phyloP scores from a whole-genome alignment of 2,888 invertebrate genomes.

The Hemistola chrysoprasaria region DNA sequence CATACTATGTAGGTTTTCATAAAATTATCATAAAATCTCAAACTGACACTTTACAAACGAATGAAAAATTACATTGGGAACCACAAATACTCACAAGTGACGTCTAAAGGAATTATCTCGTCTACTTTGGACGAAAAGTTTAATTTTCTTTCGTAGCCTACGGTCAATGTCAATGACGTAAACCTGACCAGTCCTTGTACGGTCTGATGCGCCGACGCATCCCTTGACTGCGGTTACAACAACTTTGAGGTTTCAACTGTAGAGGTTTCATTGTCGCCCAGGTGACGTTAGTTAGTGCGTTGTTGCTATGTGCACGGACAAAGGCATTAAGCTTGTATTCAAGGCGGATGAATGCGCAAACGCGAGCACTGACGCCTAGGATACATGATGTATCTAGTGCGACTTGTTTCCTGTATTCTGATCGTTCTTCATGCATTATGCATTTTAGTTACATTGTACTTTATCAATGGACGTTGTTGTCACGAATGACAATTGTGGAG shows the following conservation, averaged over 20 bases:
- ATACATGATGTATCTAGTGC: constrained; percentile 17
- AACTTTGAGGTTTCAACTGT: constrained; percentile 42
- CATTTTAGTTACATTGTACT: constrained; percentile 13
- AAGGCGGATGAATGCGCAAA: constrained; percentile 27
- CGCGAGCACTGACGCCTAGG: constrained; percentile 16
- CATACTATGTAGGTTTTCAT: too few relatives aligned
- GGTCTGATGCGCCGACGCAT: constrained; percentile 67
- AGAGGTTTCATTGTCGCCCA: constrained; percentile 69
- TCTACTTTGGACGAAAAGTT: constrained; percentile 39
- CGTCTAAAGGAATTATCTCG: constrained; percentile 34
- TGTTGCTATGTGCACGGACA: constrained; percentile 60
- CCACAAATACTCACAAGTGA: constrained; percentile 24
- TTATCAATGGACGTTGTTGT: constrained; percentile 2
- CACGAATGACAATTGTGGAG: constrained; percentile 1
- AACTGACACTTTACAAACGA: too few relatives aligned
- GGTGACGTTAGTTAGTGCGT: constrained; percentile 51
- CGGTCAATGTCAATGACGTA: constrained; percentile 59
- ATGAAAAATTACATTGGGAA: constrained; percentile 16
- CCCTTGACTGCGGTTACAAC: constrained; percentile 73
- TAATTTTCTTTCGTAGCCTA: constrained; percentile 33
- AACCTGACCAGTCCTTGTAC: constrained; percentile 67
- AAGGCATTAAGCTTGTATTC: constrained; percentile 34
- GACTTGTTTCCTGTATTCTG: constrained; percentile 19
- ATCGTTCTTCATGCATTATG: constrained; percentile 16
- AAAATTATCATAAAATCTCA: too few relatives aligned